Base-by-base conservation (phyloP, 2,113 vertebrate genomes). In the Antechinus flavipes region DNA sequence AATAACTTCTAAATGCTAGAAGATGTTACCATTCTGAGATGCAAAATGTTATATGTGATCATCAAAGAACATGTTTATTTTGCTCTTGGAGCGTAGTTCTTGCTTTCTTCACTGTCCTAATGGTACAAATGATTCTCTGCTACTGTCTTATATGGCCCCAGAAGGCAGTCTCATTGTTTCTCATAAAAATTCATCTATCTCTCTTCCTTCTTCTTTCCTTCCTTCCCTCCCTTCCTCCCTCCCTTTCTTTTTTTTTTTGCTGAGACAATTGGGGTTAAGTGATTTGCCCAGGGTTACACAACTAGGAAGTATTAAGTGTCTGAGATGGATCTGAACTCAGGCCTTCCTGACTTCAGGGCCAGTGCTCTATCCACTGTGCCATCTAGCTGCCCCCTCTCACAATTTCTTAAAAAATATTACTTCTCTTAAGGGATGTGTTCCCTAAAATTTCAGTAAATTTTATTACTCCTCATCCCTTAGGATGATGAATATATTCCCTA, bases 131-230 rank as follows among this genome's bases (percentile, higher is more conserved):
- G 50, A 89, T 47, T 22, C 46, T n/a, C 23, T 47, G 27, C 2
- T 0, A 3, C 16, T 49, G n/a, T 68, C 42, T 54, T 0, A 0
- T 10, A 16, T 68, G 61, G 49, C 7, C 24, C 54, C 61, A 0
- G 2, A 8, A n/a, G 14, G 35, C 68, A n/a, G 35, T n/a, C 16
- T 76, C 35, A 76, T 16, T 7, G 68, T 76, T 42, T 76, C 35
- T 76, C 68, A 76, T 16, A 35, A 76, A 76, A n/a, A 76, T 76
- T n/a, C 68, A 19, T 76, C 68, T 49, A 76, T 84, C 90, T 46
- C 3, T 56, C 5, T 27, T 42, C 58, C 0, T 0, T 5, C 49
- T 0, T 8, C 49, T 7, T 49, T 49, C 49, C 49, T 49, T 49
- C 49, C 49, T 5, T 7, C 49, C 49, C 49, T 49, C 5, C 49